Evolutionary conservation across 1,140 invertebrate species (phyloP).

Genomic region (Pararge aegeria): DNA sequence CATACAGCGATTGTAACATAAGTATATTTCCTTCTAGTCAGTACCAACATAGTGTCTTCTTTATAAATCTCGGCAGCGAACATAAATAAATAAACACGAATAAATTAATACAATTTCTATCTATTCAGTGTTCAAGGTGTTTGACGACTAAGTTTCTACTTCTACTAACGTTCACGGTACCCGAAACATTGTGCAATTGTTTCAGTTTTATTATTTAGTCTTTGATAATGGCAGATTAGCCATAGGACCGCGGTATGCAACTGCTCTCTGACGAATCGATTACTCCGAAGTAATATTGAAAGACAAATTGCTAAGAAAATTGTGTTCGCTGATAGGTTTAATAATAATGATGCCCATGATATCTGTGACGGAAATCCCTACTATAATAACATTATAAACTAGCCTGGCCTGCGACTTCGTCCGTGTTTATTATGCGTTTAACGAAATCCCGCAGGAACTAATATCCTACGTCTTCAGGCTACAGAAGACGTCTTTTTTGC

Average conservation of each 20-base stretch:
- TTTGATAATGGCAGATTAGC: constrained; percentile 22
- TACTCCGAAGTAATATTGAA: not conserved
- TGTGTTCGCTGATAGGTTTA: not conserved
- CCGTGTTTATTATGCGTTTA: too few species aligned
- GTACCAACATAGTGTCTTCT: not conserved
- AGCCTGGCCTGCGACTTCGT: too few species aligned
- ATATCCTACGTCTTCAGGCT: too few species aligned
- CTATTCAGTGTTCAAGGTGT: constrained; percentile 19
- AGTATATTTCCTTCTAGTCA: not conserved
- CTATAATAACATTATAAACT: too few species aligned
- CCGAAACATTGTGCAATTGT: constrained; percentile 34
- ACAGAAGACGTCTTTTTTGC: too few species aligned
- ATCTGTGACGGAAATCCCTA: too few species aligned
- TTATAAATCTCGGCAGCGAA: not conserved
- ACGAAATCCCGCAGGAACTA: too few species aligned
- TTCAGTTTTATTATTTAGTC: constrained; percentile 11
- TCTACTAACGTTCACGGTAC: constrained; percentile 11
- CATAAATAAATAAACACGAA: constrained; percentile 1
- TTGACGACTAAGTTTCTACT: constrained; percentile 16
- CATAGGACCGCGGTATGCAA: constrained; percentile 17
- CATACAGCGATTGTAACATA: not conserved
- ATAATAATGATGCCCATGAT: not conserved
- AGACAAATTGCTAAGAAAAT: not conserved
- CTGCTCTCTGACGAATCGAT: constrained; percentile 21
- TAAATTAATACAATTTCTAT: constrained; percentile 18